A percentile compares a stretch with the other conserved stretches of the same genome.
phyloP scores from a whole-genome alignment of 2,888 invertebrate genomes.

The Tinea pellionella region DNA sequence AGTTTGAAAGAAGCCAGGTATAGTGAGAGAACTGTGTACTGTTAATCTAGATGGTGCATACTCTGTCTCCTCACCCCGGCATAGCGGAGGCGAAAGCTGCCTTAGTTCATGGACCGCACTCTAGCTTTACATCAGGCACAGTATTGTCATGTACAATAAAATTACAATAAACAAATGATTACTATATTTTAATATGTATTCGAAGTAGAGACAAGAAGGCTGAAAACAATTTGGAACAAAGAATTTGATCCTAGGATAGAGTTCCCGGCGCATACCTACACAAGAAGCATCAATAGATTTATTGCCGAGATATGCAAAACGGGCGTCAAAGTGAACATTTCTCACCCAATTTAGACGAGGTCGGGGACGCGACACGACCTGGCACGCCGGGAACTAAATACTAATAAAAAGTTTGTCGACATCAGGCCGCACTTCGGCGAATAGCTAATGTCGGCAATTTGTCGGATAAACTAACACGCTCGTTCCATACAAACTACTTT shows the following conservation, averaged over 20 bases:
- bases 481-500: slow-evolving; percentile 1
- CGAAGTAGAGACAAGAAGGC: background rate
- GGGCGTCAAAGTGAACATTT: slow-evolving; percentile 40
- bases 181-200: background rate
- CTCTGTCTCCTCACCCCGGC: too few species aligned
- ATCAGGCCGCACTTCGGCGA: slow-evolving; percentile 25
- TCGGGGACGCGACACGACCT: slow-evolving; percentile 25
- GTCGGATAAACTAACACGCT: slow-evolving; percentile 25
- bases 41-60: too few species aligned
- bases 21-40: too few species aligned
- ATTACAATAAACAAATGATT: background rate
- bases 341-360: slow-evolving; percentile 44
- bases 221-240: background rate
- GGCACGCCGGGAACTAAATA: slow-evolving; percentile 18
- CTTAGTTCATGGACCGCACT: too few species aligned
- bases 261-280: slow-evolving; percentile 1
- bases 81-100: too few species aligned
- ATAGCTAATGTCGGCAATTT: slow-evolving; percentile 34
- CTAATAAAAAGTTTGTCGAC: slow-evolving; percentile 39
- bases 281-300: slow-evolving; percentile 32
- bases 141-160: too few species aligned
- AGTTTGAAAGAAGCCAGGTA: too few species aligned
- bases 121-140: too few species aligned
- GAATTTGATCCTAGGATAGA: slow-evolving; percentile 3
- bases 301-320: slow-evolving; percentile 43